These are phyloP conservation scores for Spizaetus ornatus DNA, from an alignment of 2,113 vertebrate species.

Conservation along the genomic window DNA sequence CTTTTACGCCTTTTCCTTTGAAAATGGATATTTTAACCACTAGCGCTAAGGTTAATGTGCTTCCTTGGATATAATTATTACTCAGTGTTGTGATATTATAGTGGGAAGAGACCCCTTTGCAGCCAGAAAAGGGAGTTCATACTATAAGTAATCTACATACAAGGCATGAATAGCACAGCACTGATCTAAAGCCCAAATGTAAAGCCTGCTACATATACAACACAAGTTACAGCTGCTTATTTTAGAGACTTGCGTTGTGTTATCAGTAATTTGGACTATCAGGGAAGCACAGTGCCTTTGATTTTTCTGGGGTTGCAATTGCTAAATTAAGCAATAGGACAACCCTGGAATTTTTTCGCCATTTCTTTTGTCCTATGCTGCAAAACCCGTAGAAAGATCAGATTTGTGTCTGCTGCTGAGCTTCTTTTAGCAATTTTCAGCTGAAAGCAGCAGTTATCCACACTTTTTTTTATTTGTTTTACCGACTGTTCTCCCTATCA, in stretches of 20 bases:
- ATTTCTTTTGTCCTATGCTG: background rate
- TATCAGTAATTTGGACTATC: background rate
- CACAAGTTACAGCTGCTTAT: background rate
- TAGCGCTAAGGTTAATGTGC: background rate
- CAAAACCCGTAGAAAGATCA: background rate
- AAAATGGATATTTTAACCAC: background rate
- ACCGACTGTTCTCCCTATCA: background rate
- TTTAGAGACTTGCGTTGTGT: background rate
- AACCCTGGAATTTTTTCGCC: background rate
- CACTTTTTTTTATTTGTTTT: background rate
- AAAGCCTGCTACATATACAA: background rate
- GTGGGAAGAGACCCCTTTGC: background rate
- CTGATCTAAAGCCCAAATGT: background rate
- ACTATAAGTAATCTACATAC: background rate
- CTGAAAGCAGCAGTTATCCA: slow-evolving; percentile 27
- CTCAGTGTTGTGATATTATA: background rate
- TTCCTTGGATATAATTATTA: background rate
- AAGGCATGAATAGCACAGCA: background rate
- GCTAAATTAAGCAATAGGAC: background rate
- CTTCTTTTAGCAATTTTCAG: slow-evolving; percentile 34
- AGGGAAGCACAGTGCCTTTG: background rate
- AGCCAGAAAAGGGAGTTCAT: background rate
- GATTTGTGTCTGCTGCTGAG: background rate
- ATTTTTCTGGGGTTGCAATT: slow-evolving; percentile 42
- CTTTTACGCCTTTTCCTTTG: background rate